Base-by-base conservation (phyloP, 2,797 vertebrate genomes). In the Hemibagrus guttatus region DNA sequence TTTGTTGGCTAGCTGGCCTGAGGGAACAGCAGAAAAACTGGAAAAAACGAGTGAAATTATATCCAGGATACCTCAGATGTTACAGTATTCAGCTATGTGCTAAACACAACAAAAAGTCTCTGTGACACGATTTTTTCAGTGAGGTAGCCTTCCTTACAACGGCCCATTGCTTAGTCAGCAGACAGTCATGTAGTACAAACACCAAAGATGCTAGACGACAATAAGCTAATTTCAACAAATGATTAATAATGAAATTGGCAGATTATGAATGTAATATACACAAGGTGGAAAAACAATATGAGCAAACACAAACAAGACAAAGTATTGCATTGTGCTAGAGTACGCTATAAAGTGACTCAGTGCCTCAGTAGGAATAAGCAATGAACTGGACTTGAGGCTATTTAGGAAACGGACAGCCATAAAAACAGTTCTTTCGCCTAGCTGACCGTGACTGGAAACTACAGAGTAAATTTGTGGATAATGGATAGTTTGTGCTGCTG, bases 401-500 rank as follows among this genome's bases (percentile, higher is more conserved):
- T 64, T 81, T 64, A 64, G 42, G 42, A 81, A 81, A 81, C 14
- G 17, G n/a, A n/a, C 58, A 49, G 61, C 26, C 42, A 66, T 81
- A 83, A 83, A 83, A 71, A 71, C 64, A 71, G 42, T 64, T 82
- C 63, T 82, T 68, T 68, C 68, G 66, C 21, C 21, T 58, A 21
- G 66, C 58, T 66, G 49, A 71, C 46, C 31, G 16, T 69, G 81
- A 83, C 64, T 35, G 46, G 81, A 83, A 83, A 71, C 35, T 71
- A 83, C 49, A 39, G 64, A 49, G 80, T 66, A 66, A 64, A 66
- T 81, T 52, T 52, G 61, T 17, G 42, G 66, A 83, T 83, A 83
- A 83, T 71, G 81, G 66, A 56, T 71, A n/a, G 28, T 83, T 83
- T 83, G 80, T 66, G 16, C 61, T 81, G 61, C 39, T 81, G 59